Evolutionary conservation across 2,113 vertebrate genomes (phyloP), one percentile per base, ranked within the genome.

Genomic region (Orycteropus afer): DNA sequence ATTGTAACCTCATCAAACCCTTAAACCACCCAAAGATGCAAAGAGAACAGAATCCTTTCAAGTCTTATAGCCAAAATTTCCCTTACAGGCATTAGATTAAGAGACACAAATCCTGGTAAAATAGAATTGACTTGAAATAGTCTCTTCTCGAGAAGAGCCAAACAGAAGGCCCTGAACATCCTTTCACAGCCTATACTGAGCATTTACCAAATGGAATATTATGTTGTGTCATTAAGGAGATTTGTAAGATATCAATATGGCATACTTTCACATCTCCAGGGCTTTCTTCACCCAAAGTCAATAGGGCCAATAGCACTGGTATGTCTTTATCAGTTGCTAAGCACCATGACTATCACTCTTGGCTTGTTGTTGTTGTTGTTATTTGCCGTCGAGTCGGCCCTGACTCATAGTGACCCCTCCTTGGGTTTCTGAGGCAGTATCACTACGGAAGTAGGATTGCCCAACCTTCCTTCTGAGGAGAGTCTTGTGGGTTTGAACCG

Each of bases 51-150:
- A 71, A 82, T 61, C 25, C 17, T 87, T 78, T 34, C 27, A 79
- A 71, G 42, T 80, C 61, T 51, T 81, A 61, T 47, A 78, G 32
- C 59, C 25, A 63, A 10, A 61, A 69, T 87, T 51, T 79, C 55
- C 65, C 55, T 78, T 76, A 73, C 15, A 71, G 67, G 53, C 17
- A 86, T 6, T 69, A 74, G 47, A 55, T 80, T 55, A 55, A 61
- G 65, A 74, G 80, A 55, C 8, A 49, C 40, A 86, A 32, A 55
- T 78, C 77, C 14, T 59, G 73, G 0, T 45, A 53, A 22, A 14
- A 42, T 84, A 63, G 20, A 78, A 55, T 69, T 89, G 42, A 90
- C 51, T 77, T 77, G 81, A 81, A 90, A 92, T 77, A 89, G 23
- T 49, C 47, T 90, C 45, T 63, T 71, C 59, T 37, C 71, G 37